Base-by-base conservation (phyloP, 2,113 vertebrate species). In the Camelus dromedarius region DNA sequence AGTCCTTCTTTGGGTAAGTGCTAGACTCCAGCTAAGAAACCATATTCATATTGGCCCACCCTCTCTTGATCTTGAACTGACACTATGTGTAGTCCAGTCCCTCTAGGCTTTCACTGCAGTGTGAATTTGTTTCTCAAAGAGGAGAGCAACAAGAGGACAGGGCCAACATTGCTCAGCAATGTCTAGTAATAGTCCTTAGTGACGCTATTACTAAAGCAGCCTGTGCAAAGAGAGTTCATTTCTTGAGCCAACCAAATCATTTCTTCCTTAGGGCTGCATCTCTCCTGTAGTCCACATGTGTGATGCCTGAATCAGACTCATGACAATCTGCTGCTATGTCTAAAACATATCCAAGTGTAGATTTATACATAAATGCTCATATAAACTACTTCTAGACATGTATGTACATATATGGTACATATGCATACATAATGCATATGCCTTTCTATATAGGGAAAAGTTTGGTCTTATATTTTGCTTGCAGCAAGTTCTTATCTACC, bases 401-500 rank as follows among this genome's bases (percentile, higher is more conserved):
- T 42, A 75, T 58, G 48, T 92, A 83, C 64, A 92, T 30, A 50
- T 50, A 35, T 50, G 2, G 7, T n/a, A 82, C 46, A 76, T 83
- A 93, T 72, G 5, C 62, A 32, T 83, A 67, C 93, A 46, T 46
- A 24, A 85, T 56, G 42, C 24, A 26, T 12, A 54, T 42, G 4
- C 12, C 58, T 80, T 93, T 88, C 58, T 66, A 82, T 64, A 93
- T 0, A 97, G 13, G 85, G 28, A 79, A 56, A 93, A 64, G 28
- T 6, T 89, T 81, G 76, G 89, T 76, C 69, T 93, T 89, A 56
- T 87, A 91, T 95, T 94, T 96, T 96, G 60, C 77, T 96, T 91
- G 69, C 30, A 95, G 75, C 64, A 95, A 98, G 22, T 91, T 82
- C 79, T 95, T 97, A 98, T 96, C 96, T 97, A 82, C 15, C 42